phyloP scores from a whole-genome alignment of 2,797 vertebrate species.

The Notoglanidium macrostoma region DNA sequence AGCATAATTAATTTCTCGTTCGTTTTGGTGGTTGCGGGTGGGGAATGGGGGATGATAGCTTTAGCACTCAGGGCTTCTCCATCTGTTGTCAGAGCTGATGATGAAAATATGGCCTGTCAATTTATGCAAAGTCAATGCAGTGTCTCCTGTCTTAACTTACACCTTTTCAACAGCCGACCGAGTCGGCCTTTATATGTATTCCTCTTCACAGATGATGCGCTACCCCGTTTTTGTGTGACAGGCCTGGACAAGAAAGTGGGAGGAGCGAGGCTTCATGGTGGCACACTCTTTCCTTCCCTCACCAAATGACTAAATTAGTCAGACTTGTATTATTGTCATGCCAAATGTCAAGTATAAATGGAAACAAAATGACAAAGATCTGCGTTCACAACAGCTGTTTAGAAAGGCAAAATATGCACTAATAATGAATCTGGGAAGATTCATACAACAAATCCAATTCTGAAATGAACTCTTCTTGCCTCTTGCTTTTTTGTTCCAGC shows the following conservation, averaged over 20 bases:
- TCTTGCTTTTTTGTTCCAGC: not conserved
- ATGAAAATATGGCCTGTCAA: conserved; percentile 30
- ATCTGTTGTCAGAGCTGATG: conserved; percentile 41
- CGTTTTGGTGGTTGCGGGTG: conserved; percentile 55
- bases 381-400: conserved; percentile 44
- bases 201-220: not conserved
- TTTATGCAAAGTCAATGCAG: not conserved
- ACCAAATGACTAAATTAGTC: conserved; percentile 62
- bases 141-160: not conserved
- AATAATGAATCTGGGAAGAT: conserved; percentile 9
- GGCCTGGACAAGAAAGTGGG: not conserved
- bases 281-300: not conserved
- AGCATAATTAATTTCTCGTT: conserved; percentile 73
- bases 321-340: conserved; percentile 45
- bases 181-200: not conserved
- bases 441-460: not conserved
- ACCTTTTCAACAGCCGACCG: conserved; percentile 3
- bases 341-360: conserved; percentile 62
- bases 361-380: conserved; percentile 52
- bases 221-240: not conserved
- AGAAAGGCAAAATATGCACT: conserved; percentile 12
- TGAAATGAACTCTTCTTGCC: not conserved
- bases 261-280: not conserved
- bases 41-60: conserved; percentile 35
- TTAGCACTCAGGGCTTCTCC: conserved; percentile 18